Evolutionary conservation across 1,140 invertebrate genomes (phyloP).

Genomic region (Aphidius ervi): DNA sequence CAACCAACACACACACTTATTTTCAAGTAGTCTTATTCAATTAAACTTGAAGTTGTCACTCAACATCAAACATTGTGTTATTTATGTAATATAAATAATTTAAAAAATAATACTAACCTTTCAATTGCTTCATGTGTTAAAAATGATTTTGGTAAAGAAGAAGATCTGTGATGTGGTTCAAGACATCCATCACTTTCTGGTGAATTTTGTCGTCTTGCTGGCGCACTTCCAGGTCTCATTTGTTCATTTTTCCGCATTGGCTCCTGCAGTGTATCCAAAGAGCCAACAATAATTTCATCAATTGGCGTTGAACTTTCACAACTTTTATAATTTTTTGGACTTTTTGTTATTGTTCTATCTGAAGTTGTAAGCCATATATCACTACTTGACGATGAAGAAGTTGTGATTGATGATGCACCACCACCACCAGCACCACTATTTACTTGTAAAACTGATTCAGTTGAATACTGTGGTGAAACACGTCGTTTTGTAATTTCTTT

Average conservation of each 20-base stretch:
- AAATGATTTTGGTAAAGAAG: constrained; percentile 64
- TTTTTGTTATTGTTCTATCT: constrained; percentile 52
- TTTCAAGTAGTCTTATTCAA: too few relatives aligned
- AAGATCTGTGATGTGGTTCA: constrained; percentile 57
- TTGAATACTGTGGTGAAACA: constrained; percentile 37
- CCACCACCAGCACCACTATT: constrained; percentile 17
- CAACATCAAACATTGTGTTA: too few relatives aligned
- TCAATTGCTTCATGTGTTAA: constrained; percentile 46
- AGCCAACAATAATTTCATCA: constrained; percentile 45
- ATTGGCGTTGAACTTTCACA: constrained; percentile 54
- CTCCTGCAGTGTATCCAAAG: constrained; percentile 40
- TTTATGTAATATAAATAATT: too few relatives aligned
- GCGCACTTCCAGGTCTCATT: constrained; percentile 56
- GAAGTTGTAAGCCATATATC: constrained; percentile 57
- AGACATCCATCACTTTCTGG: constrained; percentile 38
- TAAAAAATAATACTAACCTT: constrained; percentile 34
- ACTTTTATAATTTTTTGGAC: constrained; percentile 51
- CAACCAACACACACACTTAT: too few relatives aligned
- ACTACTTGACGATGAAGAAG: constrained; percentile 55
- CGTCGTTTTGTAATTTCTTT: constrained; percentile 48
- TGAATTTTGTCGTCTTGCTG: constrained; percentile 44
- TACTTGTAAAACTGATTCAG: constrained; percentile 22
- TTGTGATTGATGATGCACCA: constrained; percentile 35
- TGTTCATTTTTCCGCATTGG: constrained; percentile 43
- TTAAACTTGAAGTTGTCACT: too few relatives aligned